phyloP scores from a whole-genome alignment of 1,140 invertebrate genomes.

The Danaus melanippus region DNA sequence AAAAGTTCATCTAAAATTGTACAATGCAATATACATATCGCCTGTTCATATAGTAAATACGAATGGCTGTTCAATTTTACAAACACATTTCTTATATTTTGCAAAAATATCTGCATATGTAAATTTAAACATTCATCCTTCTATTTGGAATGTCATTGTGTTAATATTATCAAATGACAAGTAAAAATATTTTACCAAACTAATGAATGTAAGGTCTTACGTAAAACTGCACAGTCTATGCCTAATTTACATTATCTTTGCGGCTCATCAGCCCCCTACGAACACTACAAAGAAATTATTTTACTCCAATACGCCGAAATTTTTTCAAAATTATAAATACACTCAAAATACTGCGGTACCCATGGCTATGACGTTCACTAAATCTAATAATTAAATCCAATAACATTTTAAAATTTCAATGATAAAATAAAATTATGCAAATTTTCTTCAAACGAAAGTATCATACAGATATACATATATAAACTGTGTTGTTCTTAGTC shows the following conservation, averaged over 20 bases:
- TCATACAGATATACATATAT: too few species aligned
- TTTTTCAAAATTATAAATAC: slow-evolving; percentile 21
- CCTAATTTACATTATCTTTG: slow-evolving; percentile 42
- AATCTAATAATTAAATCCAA: too few species aligned
- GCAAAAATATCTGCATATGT: slow-evolving; percentile 12
- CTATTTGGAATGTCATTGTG: slow-evolving; percentile 42
- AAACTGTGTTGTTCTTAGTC: too few species aligned
- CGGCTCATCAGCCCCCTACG: slow-evolving; percentile 46
- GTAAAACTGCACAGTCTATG: slow-evolving; percentile 36
- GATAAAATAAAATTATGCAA: too few species aligned
- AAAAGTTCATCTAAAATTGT: slow-evolving; percentile 37
- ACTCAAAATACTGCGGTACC: slow-evolving; percentile 51
- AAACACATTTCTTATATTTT: slow-evolving; percentile 11
- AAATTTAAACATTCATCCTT: slow-evolving; percentile 38
- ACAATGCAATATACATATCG: slow-evolving; percentile 35
- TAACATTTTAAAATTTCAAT: too few species aligned
- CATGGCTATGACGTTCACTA: slow-evolving; percentile 14
- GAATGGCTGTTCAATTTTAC: slow-evolving; percentile 24
- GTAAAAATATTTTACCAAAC: slow-evolving; percentile 30
- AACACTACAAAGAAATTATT: slow-evolving; percentile 38
- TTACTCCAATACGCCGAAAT: slow-evolving; percentile 17
- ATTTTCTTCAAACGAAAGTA: too few species aligned
- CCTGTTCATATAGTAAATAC: slow-evolving; percentile 28
- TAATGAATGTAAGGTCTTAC: slow-evolving; percentile 32
- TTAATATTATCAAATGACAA: slow-evolving; percentile 22